Base-by-base conservation (phyloP, 2,113 vertebrate species). In the Sarotherodon lohbergeri region DNA sequence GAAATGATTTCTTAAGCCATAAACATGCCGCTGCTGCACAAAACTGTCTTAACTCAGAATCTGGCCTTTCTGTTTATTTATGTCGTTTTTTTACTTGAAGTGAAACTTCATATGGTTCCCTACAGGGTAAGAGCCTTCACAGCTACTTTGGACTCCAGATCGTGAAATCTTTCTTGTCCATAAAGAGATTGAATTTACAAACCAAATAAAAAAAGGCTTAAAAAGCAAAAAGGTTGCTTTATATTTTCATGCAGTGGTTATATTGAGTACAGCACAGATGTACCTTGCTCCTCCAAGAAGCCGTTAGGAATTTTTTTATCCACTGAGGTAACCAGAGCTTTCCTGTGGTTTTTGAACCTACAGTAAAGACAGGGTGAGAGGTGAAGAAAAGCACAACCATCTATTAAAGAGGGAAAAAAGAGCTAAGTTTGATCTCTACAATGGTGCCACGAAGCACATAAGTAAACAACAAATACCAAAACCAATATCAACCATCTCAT, bases 231-330 rank as follows among this genome's bases (percentile, higher is more conserved):
- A 83, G 78, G 54, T 66, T 82, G 56, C 80, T 71, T 93, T 89
- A 94, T 59, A 83, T 90, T 90, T 92, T 92, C 82, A 93, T 86
- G 80, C 52, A 48, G 56, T 71, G 34, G 46, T 88, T 88, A 89
- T 86, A 55, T 68, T 80, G 87, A 91, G 80, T 46, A 22, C 29
- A 88, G 54, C 54, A 91, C 71, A 86, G 81, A 57, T 66, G 63
- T 97, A 99, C 98, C 98, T 98, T 99, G 98, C 41, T 99, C 98
- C 73, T 99, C 98, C 87, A 99, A 94, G 95, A 99, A 98, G 87
- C 98, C 98, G 91, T 99, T 99, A 3, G 98, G 98, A 94, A 99
- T 97, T 96, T 99, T 99, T 84, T 99, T 99, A 95, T 99, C 98
- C 16, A 96, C 96, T 0, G 97, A 96, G 78, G 91, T 99, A 80